Evolutionary conservation across 1,140 invertebrate genomes (phyloP), one percentile per base, ranked within the genome.

Genomic region (Leptestheria dahalacensis): DNA sequence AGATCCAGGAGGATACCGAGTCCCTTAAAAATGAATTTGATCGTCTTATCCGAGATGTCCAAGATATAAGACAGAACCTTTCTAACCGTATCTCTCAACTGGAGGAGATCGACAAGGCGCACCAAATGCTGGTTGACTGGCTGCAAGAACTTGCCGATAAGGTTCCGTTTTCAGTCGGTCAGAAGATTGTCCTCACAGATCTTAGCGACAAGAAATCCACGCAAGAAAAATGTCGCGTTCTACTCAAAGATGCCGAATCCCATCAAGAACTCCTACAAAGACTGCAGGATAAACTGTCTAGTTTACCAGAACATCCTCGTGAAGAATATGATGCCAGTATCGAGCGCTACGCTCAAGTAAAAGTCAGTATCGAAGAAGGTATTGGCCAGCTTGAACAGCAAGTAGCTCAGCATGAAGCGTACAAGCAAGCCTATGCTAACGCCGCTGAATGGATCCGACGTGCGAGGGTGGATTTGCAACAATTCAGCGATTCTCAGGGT

Each of bases 1-100:
- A 89, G 69, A 91, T 93, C 55, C 82, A 92, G 69, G 89, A 93
- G 68, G 86, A 91, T 65, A 91, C 87, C 0, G 88, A 91, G 64
- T 85, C 82, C 64, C 70, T 97, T 3, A 88, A 90, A 69, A 77
- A 81, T 65, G 88, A 93, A 68, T 91, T 93, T 68, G 89, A 93
- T 61, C 88, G 85, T 66, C 69, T 93, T 0, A 75, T 91, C 49
- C 73, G 74, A 51, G 88, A 92, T 65, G 80, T 93, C 23, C 81
- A 88, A 68, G 84, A 88, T 41, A 75, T 83, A 25, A 78, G 85
- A 49, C 83, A 82, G 64, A 83, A 82, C 67, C 68, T 92, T 12
- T 78, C 83, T 1, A 77, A 73, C 28, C 78, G 85, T 66, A 79
- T 83, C 2, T 72, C 79, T 1, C 79, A 86, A 64, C 75, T 92